A percentile compares a stretch with the other conserved stretches of the same genome.
Conservation (phyloP, 2,888 invertebrate species). For the Girardia tigrina region DNA sequence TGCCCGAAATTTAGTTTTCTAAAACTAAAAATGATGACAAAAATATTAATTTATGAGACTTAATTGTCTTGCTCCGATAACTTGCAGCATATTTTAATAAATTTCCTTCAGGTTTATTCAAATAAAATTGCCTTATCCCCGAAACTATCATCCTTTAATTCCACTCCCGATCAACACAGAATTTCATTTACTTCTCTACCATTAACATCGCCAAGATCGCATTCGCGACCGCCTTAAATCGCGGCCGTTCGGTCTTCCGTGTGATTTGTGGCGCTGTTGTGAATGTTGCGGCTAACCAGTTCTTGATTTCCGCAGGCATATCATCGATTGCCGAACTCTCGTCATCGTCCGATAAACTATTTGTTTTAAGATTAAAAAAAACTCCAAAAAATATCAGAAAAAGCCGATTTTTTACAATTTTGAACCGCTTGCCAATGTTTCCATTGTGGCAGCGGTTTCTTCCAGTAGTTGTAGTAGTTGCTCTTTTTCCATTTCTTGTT, state of each 20-base stretch:
- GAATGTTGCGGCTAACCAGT: background rate
- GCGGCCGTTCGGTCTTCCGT: background rate
- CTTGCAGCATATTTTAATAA: too few relatives aligned
- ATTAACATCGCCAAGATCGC: constrained; percentile 7
- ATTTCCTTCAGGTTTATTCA: too few relatives aligned
- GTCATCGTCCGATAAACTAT: background rate
- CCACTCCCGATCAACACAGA: too few relatives aligned
- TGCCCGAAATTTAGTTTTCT: too few relatives aligned
- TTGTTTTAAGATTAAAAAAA: background rate
- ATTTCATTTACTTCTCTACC: background rate
- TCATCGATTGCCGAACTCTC: background rate
- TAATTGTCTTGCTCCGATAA: too few relatives aligned
- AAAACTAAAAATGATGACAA: too few relatives aligned
- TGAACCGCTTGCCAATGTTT: background rate
- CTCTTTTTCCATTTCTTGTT: background rate
- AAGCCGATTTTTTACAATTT: background rate
- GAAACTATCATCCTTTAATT: too few relatives aligned
- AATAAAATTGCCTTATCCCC: too few relatives aligned
- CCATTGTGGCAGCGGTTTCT: background rate
- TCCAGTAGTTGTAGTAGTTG: background rate
- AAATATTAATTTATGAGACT: too few relatives aligned
- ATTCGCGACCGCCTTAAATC: constrained; percentile 1
- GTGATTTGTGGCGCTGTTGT: background rate
- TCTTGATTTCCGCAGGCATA: background rate
- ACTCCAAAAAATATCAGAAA: background rate